phyloP scores from a whole-genome alignment of 2,888 invertebrate genomes.

The Caenorhabditis japonica region DNA sequence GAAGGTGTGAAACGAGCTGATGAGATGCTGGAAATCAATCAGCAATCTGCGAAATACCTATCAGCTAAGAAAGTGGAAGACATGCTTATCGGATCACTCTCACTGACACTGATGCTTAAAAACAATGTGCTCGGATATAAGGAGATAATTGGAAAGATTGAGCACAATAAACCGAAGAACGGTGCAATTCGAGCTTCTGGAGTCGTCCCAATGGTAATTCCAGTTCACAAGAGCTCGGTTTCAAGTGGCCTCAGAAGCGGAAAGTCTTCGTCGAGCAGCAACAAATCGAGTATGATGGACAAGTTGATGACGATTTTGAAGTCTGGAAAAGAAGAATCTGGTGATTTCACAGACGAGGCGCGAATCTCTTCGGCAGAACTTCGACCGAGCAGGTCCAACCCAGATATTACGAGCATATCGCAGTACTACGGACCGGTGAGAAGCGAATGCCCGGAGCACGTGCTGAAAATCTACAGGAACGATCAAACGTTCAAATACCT shows the following conservation, averaged over 20 bases:
- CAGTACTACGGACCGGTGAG: slow-evolving; percentile 71
- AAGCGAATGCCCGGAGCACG: slow-evolving; percentile 88
- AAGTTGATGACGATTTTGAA: slow-evolving; percentile 73
- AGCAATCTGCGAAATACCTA: slow-evolving; percentile 94
- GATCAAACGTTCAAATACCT: slow-evolving; percentile 98
- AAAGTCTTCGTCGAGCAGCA: slow-evolving; percentile 16
- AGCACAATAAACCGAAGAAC: slow-evolving; percentile 30
- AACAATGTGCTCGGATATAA: slow-evolving; percentile 87
- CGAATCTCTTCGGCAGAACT: slow-evolving; percentile 59
- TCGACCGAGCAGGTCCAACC: slow-evolving; percentile 77
- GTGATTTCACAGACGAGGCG: slow-evolving; percentile 69
- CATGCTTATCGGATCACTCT: slow-evolving; percentile 55
- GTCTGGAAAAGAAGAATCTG: slow-evolving; percentile 55
- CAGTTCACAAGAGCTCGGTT: slow-evolving; percentile 47
- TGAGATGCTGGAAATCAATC: slow-evolving; percentile 91
- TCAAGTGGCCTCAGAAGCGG: slow-evolving; percentile 9
- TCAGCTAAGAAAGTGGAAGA: slow-evolving; percentile 83
- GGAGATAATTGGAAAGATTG: slow-evolving; percentile 52
- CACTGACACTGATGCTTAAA: slow-evolving; percentile 92
- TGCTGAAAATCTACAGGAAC: slow-evolving; percentile 84
- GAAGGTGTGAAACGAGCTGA: slow-evolving; percentile 96
- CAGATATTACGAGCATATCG: slow-evolving; percentile 77
- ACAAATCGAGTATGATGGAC: slow-evolving; percentile 72
- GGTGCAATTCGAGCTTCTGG: slow-evolving; percentile 10
- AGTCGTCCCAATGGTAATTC: slow-evolving; percentile 53